These are phyloP conservation scores for Aphelenchoides avenae DNA, from an alignment of 1,140 invertebrate species.

Conservation along the genomic window DNA sequence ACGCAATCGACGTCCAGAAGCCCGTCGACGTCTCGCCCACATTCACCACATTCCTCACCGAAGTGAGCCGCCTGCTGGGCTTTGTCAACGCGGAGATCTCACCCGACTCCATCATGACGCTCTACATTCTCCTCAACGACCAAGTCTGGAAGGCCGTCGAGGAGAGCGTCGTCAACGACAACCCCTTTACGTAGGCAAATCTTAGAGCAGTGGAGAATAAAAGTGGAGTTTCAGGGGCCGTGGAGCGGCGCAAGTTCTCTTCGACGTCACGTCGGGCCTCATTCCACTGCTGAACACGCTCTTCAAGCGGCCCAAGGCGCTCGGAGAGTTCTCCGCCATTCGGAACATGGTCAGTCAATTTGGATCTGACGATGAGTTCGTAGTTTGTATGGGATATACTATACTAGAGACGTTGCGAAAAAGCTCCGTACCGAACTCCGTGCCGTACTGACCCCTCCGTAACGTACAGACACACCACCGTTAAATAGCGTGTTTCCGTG, in stretches of 20 bases:
- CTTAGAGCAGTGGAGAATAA: neutral
- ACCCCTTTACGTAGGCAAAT: conserved; percentile 28
- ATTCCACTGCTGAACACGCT: conserved; percentile 34
- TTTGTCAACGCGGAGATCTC: conserved; percentile 35
- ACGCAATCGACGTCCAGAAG: conserved; percentile 19
- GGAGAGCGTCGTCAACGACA: conserved; percentile 17
- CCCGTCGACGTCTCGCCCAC: conserved; percentile 34
- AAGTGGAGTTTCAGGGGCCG: conserved; percentile 12
- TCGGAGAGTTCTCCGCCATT: conserved; percentile 16
- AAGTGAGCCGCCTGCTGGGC: conserved; percentile 21
- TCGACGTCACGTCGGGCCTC: conserved; percentile 27
- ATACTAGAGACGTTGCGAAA: too few species aligned
- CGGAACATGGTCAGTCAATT: too few species aligned
- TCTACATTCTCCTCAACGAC: conserved; percentile 38
- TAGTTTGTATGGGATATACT: too few species aligned
- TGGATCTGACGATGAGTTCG: too few species aligned
- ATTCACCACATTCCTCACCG: conserved; percentile 22
- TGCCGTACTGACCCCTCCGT: too few species aligned
- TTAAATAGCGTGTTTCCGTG: too few species aligned
- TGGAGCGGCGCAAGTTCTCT: conserved; percentile 39
- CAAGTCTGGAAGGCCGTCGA: conserved; percentile 34
- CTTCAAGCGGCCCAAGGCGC: conserved; percentile 17
- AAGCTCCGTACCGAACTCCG: too few species aligned
- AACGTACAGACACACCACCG: too few species aligned
- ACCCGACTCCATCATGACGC: conserved; percentile 28